Evolutionary conservation across 2,888 invertebrate genomes (phyloP), one percentile per base, ranked within the genome.

Genomic region (Scaptodrosophila latifasciaeformis): DNA sequence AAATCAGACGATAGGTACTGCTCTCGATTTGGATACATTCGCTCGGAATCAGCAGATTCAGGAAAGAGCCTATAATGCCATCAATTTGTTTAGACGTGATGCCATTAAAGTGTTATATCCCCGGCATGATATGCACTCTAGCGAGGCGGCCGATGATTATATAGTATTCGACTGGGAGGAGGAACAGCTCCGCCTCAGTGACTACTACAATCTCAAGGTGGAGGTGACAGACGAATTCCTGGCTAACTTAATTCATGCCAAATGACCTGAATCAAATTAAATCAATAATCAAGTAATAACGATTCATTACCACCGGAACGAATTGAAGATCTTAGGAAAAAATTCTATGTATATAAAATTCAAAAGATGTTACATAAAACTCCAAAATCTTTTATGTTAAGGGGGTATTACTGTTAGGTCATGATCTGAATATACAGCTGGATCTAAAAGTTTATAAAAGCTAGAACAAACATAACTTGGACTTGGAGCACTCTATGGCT

Each of bases 41-140:
- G 50, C n/a, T 7, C 2, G 17, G 2, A 31, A 7, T 3, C 31
- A 9, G 2, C 12, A 31, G 31, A 31, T 31, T 3, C 57, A 2
- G 49, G 51, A 2, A 21, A 48, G 3, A n/a, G 48, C 55, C 1
- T 3, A 40, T 2, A 13, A 29, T 9, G 72, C 70, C 2, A 59
- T 68, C 7, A 51, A 56, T 2, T 27, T 76, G 4, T 71, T 70
- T 24, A 52, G 55, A 2, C 50, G 57, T 4, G 76, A 76, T 40
- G 46, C 59, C 12, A 15, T 34, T 2, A 65, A 54, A 50, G 43
- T 71, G 2, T 52, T 70, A 4, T 54, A 68, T 47, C 72, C 65
- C 0, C 42, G 52, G 29, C 27, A 49, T 19, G 56, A 62, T 2
- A 19, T 57, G 3, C 29, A 57, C 15, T 35, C 51, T 3, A 2